A percentile compares a stretch with the other conserved stretches of the same genome.
These are phyloP conservation scores for Orthosia gracilis DNA, from an alignment of 2,888 invertebrate species.

Conservation along the genomic window DNA sequence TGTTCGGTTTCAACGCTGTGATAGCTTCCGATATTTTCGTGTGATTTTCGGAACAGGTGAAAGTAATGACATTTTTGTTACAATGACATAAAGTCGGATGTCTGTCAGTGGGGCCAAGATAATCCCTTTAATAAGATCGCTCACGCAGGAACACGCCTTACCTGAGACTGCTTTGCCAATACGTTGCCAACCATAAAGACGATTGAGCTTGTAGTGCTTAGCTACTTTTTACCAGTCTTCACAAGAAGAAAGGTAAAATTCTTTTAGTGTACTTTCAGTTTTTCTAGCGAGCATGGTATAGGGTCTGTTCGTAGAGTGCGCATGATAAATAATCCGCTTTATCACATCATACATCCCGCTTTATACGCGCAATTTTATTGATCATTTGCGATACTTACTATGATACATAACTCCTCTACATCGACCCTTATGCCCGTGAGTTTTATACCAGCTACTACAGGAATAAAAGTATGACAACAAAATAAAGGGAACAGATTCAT, in stretches of 20 bases:
- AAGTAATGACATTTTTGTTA: background rate
- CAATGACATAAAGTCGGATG: background rate
- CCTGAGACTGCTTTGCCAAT: background rate
- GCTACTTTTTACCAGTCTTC: too few relatives aligned
- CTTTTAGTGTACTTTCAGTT: background rate
- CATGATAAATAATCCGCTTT: too few relatives aligned
- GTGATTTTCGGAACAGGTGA: background rate
- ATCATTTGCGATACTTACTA: background rate
- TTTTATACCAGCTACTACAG: background rate
- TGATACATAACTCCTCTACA: background rate
- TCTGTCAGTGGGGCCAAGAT: background rate
- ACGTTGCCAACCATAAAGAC: too few relatives aligned
- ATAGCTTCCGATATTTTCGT: background rate
- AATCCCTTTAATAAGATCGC: background rate
- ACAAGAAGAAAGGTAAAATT: too few relatives aligned
- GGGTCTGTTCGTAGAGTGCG: background rate
- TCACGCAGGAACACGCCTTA: too few relatives aligned
- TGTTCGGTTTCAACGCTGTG: background rate
- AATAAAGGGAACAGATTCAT: background rate
- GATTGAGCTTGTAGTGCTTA: too few relatives aligned
- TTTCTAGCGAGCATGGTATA: too few relatives aligned
- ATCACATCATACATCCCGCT: background rate
- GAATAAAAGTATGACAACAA: conserved; percentile 26
- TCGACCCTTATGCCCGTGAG: conserved; percentile 2
- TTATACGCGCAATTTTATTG: background rate